A percentile compares a stretch with the other conserved stretches of the same genome.
Conservation (phyloP, 2,113 vertebrate species). For the Pseudorectes ferrugineus region DNA sequence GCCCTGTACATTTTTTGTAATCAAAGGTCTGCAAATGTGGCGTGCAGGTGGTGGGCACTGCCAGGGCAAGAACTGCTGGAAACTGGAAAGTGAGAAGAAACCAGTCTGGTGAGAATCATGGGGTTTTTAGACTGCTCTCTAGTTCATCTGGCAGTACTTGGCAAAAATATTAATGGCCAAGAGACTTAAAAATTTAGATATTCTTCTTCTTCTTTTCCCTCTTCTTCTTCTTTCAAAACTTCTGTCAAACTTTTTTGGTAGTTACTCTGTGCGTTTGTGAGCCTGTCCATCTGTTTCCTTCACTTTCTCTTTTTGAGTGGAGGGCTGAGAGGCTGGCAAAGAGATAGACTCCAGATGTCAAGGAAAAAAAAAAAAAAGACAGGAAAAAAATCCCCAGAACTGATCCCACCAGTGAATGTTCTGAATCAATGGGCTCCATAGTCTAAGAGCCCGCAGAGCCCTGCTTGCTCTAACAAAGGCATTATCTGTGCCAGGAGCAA, state of each 20-base stretch:
- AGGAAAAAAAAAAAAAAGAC: no score
- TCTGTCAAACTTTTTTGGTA: not conserved
- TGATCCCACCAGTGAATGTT: constrained; percentile 47
- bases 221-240: not conserved
- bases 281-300: not conserved
- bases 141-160: constrained; percentile 40
- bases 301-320: not conserved
- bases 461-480: constrained; percentile 45
- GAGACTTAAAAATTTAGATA: constrained; percentile 34
- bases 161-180: constrained; percentile 57
- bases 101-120: not conserved
- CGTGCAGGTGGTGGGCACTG: not conserved
- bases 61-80: not conserved
- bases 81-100: not conserved
- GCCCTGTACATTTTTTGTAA: not conserved
- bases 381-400: not conserved
- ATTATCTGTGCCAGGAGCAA: constrained; percentile 54
- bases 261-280: not conserved
- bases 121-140: not conserved
- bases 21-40: constrained; percentile 24
- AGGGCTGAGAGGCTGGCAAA: constrained; percentile 6
- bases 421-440: constrained; percentile 68
- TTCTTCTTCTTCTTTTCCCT: not conserved
- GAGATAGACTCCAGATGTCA: constrained; percentile 79
- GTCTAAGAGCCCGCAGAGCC: not conserved